Evolutionary conservation across 2,113 vertebrate species (phyloP), one percentile per base, ranked within the genome.

Genomic region (Bungarus multicinctus): DNA sequence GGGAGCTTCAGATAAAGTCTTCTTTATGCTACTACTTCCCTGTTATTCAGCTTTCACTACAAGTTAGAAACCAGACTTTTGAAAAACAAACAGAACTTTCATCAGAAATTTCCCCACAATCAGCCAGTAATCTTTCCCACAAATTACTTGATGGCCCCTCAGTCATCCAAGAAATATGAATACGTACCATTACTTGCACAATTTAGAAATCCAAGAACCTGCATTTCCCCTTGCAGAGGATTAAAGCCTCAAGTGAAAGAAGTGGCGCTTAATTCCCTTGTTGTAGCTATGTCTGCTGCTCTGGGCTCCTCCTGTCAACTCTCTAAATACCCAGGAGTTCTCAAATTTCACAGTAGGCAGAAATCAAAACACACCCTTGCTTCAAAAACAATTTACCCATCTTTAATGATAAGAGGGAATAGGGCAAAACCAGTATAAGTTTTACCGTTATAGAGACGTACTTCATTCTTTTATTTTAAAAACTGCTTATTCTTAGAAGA

Each of bases 141-240:
- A 58, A 94, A 85, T 0, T 34, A 34, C 47, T 89, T 12, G 92
- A n/a, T 16, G 52, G 74, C 91, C 18, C 22, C 74, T 43, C 34
- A 81, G 69, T 39, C 18, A 39, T 22, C 69, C 69, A 81, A 22
- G 18, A 81, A 43, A 81, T 47, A 30, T 22, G 9, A 88, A 0
- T 52, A 74, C 12, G 12, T 87, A 92, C 93, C 94, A 91, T 43
- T 91, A 93, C 89, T 91, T 96, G 94, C 87, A 96, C 95, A 94
- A 93, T 74, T 92, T 93, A 95, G 93, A 95, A 95, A 93, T 91
- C 93, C 94, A 91, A 96, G 95, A 3, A 34, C 43, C 5, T n/a
- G 4, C 94, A 94, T 96, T 95, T 95, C 87, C 23, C 50, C 47
- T 58, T 85, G 54, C 55, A 45, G 20, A 85, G 53, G 50, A 39